These are phyloP conservation scores for Dasypogon diadema DNA, from an alignment of 2,888 invertebrate species.

Conservation along the genomic window DNA sequence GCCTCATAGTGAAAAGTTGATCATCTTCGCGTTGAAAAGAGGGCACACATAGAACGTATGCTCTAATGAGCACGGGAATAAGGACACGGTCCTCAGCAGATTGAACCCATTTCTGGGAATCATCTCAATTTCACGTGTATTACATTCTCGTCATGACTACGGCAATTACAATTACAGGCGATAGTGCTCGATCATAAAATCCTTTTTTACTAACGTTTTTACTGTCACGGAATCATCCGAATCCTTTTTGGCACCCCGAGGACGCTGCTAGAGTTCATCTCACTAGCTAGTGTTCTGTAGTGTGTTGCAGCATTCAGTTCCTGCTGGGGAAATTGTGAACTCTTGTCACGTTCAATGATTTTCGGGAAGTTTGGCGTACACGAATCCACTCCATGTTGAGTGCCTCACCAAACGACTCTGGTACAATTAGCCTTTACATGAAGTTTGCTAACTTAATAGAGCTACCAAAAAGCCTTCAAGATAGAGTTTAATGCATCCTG, in stretches of 20 bases:
- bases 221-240: neutral
- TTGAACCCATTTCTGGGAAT: conserved; percentile 14
- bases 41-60: neutral
- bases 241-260: neutral
- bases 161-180: conserved; percentile 30
- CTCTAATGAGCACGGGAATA: neutral
- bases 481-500: neutral
- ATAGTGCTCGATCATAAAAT: conserved; percentile 37
- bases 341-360: conserved; percentile 32
- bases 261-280: too few species aligned
- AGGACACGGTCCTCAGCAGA: neutral
- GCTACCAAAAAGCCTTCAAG: neutral
- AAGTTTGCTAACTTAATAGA: neutral
- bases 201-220: neutral
- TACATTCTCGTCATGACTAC: conserved; percentile 2
- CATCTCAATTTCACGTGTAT: neutral
- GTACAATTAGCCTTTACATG: neutral
- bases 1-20: conserved; percentile 2
- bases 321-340: neutral
- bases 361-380: neutral
- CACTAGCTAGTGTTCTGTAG: neutral
- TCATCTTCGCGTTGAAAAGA: neutral
- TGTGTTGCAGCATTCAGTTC: neutral
- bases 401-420: neutral
- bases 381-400: neutral